phyloP scores from a whole-genome alignment of 2,113 vertebrate genomes.

The Willisornis vidua region DNA sequence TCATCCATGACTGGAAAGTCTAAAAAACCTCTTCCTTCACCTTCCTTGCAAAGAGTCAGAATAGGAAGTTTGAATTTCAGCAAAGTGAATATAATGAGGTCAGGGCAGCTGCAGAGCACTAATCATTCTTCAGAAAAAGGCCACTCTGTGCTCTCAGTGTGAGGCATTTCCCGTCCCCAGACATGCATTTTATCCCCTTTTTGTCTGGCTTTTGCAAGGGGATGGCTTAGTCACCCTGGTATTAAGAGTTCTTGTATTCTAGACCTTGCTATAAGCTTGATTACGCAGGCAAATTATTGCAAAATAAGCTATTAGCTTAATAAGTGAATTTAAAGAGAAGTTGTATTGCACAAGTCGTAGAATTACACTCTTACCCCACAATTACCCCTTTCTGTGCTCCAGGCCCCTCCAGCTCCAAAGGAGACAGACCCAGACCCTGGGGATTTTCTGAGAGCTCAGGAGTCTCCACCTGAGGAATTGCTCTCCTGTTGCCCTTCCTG shows the following conservation, averaged over 20 bases:
- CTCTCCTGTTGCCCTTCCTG: background rate
- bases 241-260: slow-evolving; percentile 16
- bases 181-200: slow-evolving; percentile 24
- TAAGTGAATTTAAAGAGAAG: background rate
- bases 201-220: slow-evolving; percentile 27
- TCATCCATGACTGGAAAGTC: background rate
- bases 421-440: background rate
- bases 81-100: slow-evolving; percentile 29
- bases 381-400: background rate
- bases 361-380: background rate
- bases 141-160: slow-evolving; percentile 10
- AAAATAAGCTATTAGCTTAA: slow-evolving; percentile 18
- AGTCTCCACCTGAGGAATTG: background rate
- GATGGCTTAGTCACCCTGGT: background rate
- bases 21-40: background rate
- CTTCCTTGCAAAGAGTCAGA: background rate
- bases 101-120: slow-evolving; percentile 15
- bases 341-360: background rate
- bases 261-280: background rate
- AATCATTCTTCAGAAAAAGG: slow-evolving; percentile 18
- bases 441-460: no score
- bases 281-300: background rate
- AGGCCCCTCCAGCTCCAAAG: background rate
- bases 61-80: slow-evolving; percentile 27
- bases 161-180: slow-evolving; percentile 18